Percentiles rank a stretch among this genome's conserved stretches.
phyloP scores from a whole-genome alignment of 2,797 vertebrate species.

The Kryptopterus vitreolus region DNA sequence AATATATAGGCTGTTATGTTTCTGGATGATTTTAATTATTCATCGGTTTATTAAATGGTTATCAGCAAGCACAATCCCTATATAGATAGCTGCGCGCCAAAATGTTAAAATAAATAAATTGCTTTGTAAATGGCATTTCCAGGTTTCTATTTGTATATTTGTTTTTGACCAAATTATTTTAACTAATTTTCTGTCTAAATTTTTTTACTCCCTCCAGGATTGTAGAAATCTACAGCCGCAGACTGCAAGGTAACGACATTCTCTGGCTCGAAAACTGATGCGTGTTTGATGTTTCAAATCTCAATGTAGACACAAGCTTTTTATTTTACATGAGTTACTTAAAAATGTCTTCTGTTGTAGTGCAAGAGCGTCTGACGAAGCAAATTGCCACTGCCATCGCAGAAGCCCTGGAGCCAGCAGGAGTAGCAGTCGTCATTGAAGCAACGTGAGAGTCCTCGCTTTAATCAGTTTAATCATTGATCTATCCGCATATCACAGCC shows the following conservation, averaged over 20 bases:
- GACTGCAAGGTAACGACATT: conserved; percentile 78
- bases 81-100: background rate
- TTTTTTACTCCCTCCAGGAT: conserved; percentile 69
- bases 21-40: too few species aligned
- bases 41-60: too few species aligned
- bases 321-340: background rate
- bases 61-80: too few species aligned
- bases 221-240: conserved; percentile 84
- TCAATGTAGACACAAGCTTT: background rate
- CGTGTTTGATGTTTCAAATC: background rate
- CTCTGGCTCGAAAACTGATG: background rate
- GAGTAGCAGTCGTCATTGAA: conserved; percentile 78
- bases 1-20: too few species aligned
- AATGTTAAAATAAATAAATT: background rate
- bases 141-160: background rate
- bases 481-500: background rate
- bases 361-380: conserved; percentile 83
- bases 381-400: conserved; percentile 78
- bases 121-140: background rate
- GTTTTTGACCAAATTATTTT: background rate
- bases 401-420: conserved; percentile 78
- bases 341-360: conserved; percentile 55
- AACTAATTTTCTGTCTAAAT: conserved; percentile 16
- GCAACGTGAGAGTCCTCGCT: conserved; percentile 69
- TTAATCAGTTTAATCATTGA: background rate